A percentile compares a stretch with the other conserved stretches of the same genome.
phyloP scores from a whole-genome alignment of 2,797 vertebrate species.

The Furcifer pardalis region DNA sequence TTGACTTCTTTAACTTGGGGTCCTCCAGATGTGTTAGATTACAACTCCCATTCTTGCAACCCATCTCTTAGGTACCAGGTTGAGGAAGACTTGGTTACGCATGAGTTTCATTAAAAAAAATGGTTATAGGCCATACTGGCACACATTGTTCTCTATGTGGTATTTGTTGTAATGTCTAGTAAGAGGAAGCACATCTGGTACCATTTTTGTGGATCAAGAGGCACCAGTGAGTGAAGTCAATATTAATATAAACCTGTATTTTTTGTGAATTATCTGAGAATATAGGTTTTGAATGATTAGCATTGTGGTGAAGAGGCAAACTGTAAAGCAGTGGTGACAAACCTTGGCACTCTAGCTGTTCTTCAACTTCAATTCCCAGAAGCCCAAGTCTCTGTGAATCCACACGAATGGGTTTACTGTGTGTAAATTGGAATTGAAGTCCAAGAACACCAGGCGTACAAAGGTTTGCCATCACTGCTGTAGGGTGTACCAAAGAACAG shows the following conservation, averaged over 20 bases:
- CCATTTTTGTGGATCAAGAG: conserved; percentile 25
- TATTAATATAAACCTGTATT: neutral
- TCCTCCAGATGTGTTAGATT: too few relatives aligned
- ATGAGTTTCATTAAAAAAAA: neutral
- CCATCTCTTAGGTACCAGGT: neutral
- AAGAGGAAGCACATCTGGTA: neutral
- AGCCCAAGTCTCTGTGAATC: too few relatives aligned
- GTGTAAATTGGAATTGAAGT: too few relatives aligned
- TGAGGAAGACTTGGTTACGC: neutral
- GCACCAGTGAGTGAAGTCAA: neutral
- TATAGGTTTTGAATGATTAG: neutral
- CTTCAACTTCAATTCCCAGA: too few relatives aligned
- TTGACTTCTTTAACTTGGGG: neutral
- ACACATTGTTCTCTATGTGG: conserved; percentile 2
- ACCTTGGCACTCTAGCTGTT: too few relatives aligned
- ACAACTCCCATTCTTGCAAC: neutral
- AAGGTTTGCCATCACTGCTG: too few relatives aligned
- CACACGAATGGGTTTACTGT: too few relatives aligned
- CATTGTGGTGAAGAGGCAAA: conserved; percentile 1
- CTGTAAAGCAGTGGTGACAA: too few relatives aligned
- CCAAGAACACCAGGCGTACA: too few relatives aligned
- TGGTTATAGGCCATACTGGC: neutral
- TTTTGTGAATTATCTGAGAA: neutral
- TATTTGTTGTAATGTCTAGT: neutral
- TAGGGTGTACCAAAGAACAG: too few relatives aligned